Base-by-base conservation (phyloP, 1,140 invertebrate species). In the Mamestra configurata region DNA sequence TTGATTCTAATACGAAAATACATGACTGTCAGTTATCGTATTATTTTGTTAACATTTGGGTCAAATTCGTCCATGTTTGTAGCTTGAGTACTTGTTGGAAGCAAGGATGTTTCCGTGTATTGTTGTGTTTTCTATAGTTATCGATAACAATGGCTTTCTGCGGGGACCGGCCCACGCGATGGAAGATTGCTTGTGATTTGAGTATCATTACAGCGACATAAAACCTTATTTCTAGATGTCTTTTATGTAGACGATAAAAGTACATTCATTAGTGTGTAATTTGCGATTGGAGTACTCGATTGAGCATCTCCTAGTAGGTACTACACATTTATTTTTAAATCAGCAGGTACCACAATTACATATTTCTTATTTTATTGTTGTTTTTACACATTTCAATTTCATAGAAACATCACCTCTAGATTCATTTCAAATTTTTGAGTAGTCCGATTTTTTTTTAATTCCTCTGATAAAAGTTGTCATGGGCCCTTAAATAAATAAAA, bases 41-140 rank as follows among this genome's bases (percentile, higher is more conserved):
- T 20, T 51, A 24, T 55, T 55, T 24, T 55, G 20, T 24, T 55
- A 55, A 55, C 22, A 55, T 24, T 24, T 55, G 20, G 20, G 43
- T 49, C 43, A 49, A 24, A 55, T 55, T 13, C 53, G 22, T 24
- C 20, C 10, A 10, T 13, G 7, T 20, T 8, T 55, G 20, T 55
- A 24, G 8, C 10, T 31, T 5, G 20, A 24, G 22, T 24, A 55
- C 3, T 55, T 55, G 6, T 20, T 8, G 4, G 22, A 24, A 55
- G 24, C 24, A 18, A 55, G 22, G 10, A 55, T 24, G 18, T 53
- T 53, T 53, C 8, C 51, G 18, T 53, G 20, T 55, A 55, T 55
- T 55, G 22, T 55, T 55, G 51, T 55, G 53, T 55, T 55, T 55
- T 24, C 53, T 55, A 13, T 55, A 55, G 53, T 55, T 55, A 27